Percentiles rank a stretch among this genome's conserved stretches.
Evolutionary conservation across 1,140 invertebrate genomes (phyloP).

Genomic region (Drosophila orena): DNA sequence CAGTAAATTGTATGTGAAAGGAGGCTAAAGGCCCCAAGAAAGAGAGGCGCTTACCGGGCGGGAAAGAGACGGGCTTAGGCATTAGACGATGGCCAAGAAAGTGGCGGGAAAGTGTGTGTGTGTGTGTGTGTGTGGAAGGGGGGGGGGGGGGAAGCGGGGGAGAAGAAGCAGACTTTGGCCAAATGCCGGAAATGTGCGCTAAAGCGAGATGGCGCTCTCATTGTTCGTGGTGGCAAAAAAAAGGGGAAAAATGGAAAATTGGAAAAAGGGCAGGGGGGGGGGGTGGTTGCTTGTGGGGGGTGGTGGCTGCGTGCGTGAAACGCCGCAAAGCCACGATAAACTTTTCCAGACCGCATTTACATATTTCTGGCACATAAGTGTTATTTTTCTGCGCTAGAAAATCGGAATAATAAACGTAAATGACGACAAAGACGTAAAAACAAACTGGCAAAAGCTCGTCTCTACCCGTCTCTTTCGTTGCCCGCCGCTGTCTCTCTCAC

Average conservation of each 20-base stretch:
- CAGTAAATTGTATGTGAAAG: conserved; percentile 84
- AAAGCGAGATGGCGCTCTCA: conserved; percentile 78
- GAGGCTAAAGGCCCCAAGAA: conserved; percentile 73
- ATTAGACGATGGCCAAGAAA: conserved; percentile 10
- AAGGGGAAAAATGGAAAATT: not conserved
- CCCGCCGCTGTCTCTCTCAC: not conserved
- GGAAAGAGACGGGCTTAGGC: conserved; percentile 9
- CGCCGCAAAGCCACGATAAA: conserved; percentile 20
- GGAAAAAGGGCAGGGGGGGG: not conserved
- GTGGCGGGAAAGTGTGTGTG: conserved; percentile 6
- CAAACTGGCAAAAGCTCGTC: conserved; percentile 58
- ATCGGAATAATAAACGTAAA: conserved; percentile 81
- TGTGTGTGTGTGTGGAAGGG: no score
- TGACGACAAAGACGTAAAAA: conserved; percentile 73
- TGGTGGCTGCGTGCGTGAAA: conserved; percentile 35
- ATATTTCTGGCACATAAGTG: conserved; percentile 60
- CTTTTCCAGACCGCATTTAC: conserved; percentile 42
- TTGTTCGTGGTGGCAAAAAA: conserved; percentile 22
- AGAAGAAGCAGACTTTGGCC: conserved; percentile 35
- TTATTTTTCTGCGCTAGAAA: conserved; percentile 84
- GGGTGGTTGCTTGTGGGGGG: conserved; percentile 16
- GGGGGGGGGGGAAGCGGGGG: no score
- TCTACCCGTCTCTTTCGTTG: not conserved
- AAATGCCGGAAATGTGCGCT: conserved; percentile 73
- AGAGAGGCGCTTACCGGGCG: conserved; percentile 4